Evolutionary conservation across 2,888 invertebrate genomes (phyloP).

Genomic region (Odontomyia ornata): DNA sequence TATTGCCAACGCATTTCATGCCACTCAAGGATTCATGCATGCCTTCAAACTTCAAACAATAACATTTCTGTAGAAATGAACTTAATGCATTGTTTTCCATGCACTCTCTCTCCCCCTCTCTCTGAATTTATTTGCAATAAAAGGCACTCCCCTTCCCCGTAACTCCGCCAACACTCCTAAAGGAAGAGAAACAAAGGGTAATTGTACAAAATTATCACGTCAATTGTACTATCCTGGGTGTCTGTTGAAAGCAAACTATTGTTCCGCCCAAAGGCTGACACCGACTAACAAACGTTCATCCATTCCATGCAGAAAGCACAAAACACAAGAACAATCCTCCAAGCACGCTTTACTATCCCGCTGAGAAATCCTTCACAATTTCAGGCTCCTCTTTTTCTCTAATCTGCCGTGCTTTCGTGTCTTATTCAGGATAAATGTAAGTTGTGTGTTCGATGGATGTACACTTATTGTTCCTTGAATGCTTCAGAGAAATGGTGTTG

Average conservation of each 20-base stretch:
- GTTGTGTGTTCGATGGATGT: background rate
- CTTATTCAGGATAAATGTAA: background rate
- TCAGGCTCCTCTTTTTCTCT: background rate
- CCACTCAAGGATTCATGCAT: too few species aligned
- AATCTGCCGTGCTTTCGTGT: background rate
- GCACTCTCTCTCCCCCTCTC: too few species aligned
- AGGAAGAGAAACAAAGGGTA: too few species aligned
- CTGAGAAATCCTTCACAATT: slow-evolving; percentile 1
- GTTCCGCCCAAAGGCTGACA: background rate
- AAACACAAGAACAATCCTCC: background rate
- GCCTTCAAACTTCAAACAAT: too few species aligned
- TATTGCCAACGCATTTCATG: too few species aligned
- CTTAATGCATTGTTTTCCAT: too few species aligned
- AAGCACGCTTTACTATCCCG: background rate
- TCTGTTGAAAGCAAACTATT: slow-evolving; percentile 1
- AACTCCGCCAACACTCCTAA: too few species aligned
- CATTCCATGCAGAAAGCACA: background rate
- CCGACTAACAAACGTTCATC: background rate
- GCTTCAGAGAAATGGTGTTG: background rate
- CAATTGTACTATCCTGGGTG: background rate
- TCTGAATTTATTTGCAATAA: too few species aligned
- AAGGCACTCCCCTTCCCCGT: too few species aligned
- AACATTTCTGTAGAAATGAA: too few species aligned
- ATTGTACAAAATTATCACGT: background rate
- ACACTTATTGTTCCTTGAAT: background rate